Base-by-base conservation (phyloP, 2,113 vertebrate genomes). In the Dinomys branickii region DNA sequence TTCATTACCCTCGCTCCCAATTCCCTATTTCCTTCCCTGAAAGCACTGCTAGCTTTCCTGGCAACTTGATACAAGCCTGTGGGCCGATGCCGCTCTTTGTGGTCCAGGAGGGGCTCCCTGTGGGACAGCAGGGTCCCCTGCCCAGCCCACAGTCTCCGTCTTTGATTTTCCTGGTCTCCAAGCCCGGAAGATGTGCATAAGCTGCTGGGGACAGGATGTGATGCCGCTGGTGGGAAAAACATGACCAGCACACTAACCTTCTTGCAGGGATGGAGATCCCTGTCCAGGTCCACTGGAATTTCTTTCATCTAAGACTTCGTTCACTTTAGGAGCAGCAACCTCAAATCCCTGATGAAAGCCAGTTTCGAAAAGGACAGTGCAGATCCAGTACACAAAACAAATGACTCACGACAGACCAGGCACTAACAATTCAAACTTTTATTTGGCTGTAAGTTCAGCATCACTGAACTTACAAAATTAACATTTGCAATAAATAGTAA, bases 401-500 rank as follows among this genome's bases (percentile, higher is more conserved):
- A 20, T 2, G 3, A 30, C 30, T 19, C 13, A 61, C 28, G 61
- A 77, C 28, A 41, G 71, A 61, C 17, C 30, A 19, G 59, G 58
- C 6, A 7, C 61, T 30, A 95, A 47, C 71, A 85, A 75, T 73
- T 77, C 95, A 86, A 94, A 75, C 85, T 96, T 98, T 98, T 97
- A 98, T 98, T 98, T 95, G 88, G 92, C 85, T 92, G 1, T 56
- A 69, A 89, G 73, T 87, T 95, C 47, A 59, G 5, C 7, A 33
- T 88, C 95, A 94, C 54, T 24, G 41, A 63, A 95, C 73, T 94
- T 81, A 90, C 20, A 95, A 88, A 94, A 87, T 91, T 90, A 69
- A 81, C 91, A 94, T n/a, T 50, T 63, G 82, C 33, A 97, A 98
- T 95, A 98, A 98, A 97, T 93, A 97, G 85, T 85, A 90, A 95